phyloP scores from a whole-genome alignment of 2,797 vertebrate genomes.

The Eulemur rubriventer region DNA sequence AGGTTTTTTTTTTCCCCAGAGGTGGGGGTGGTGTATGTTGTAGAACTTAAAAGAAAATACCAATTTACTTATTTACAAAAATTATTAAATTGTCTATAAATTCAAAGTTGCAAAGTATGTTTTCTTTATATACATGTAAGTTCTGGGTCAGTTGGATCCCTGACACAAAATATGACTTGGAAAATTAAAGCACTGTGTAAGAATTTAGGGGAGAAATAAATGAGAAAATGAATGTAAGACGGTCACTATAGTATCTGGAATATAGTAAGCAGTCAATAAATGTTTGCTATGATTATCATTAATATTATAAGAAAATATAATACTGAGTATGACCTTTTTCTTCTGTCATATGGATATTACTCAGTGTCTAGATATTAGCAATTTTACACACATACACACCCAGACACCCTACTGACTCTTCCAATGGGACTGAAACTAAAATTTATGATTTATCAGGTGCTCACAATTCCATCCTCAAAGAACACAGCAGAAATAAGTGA shows the following conservation, averaged over 20 bases:
- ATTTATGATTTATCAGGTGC: neutral
- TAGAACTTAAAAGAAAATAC: neutral
- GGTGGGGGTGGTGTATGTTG: neutral
- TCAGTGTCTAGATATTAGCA: neutral
- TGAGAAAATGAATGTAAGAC: neutral
- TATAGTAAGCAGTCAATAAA: neutral
- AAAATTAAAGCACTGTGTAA: neutral
- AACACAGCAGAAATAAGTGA: neutral
- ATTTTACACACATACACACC: neutral
- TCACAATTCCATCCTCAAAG: neutral
- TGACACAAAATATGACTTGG: neutral
- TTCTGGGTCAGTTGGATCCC: neutral
- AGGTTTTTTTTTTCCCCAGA: neutral
- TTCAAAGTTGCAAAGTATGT: neutral
- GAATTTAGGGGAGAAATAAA: conserved; percentile 1
- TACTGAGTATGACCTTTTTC: neutral
- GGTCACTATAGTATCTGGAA: neutral
- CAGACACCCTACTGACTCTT: neutral
- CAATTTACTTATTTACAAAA: neutral
- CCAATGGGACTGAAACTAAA: conserved; percentile 29
- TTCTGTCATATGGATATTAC: neutral
- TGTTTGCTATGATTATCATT: neutral
- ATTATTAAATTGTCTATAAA: conserved; percentile 22
- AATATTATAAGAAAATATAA: neutral
- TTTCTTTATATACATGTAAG: conserved; percentile 5